Conservation (phyloP, 1,140 invertebrate species). For the Condylostylus longicornis region DNA sequence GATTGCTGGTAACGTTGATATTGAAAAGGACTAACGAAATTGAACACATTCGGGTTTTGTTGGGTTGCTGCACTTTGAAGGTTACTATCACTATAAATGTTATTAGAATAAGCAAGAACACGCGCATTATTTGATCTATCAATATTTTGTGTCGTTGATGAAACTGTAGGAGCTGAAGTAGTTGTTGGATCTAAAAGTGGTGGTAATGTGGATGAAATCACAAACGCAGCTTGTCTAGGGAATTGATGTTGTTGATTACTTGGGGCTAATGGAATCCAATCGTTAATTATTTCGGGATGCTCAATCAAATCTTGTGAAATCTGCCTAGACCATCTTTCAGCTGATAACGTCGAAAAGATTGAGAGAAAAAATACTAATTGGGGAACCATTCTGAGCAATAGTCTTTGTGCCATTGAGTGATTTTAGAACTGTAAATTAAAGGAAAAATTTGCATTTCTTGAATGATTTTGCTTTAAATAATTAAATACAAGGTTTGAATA, state of each 20-base stretch:
- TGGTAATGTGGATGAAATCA: too few relatives aligned
- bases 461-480: too few relatives aligned
- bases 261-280: constrained; percentile 27
- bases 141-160: constrained; percentile 13
- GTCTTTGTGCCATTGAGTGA: too few relatives aligned
- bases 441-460: too few relatives aligned
- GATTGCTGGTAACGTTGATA: constrained; percentile 20
- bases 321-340: constrained; percentile 27
- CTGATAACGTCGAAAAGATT: constrained; percentile 1
- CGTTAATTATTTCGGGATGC: constrained; percentile 15
- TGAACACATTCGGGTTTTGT: constrained; percentile 17
- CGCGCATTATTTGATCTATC: constrained; percentile 22
- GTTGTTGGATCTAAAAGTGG: constrained; percentile 16
- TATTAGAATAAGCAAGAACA: constrained; percentile 27
- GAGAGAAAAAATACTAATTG: too few relatives aligned
- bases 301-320: constrained; percentile 11
- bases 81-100: constrained; percentile 23
- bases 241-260: too few relatives aligned
- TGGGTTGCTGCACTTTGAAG: constrained; percentile 16
- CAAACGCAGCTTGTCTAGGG: too few relatives aligned
- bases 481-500: too few relatives aligned
- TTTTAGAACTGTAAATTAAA: too few relatives aligned
- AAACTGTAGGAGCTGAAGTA: constrained; percentile 1
- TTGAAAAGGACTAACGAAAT: constrained; percentile 22
- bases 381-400: neutral